A percentile compares a stretch with the other conserved stretches of the same genome.
Conservation (phyloP, 2,797 vertebrate genomes). For the Cyclura pinguis region DNA sequence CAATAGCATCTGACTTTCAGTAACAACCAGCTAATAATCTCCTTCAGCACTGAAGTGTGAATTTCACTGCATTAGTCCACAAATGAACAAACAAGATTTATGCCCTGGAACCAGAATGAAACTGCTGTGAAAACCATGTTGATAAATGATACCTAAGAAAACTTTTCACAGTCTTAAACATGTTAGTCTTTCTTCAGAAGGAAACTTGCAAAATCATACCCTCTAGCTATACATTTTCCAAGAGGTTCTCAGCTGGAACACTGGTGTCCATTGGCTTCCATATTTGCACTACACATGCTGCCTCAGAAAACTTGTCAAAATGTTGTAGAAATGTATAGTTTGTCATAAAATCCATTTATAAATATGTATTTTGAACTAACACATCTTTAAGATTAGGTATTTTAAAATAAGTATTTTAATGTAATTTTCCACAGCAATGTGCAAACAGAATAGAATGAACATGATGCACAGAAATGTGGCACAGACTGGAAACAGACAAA, state of each 20-base stretch:
- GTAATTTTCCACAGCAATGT: not conserved
- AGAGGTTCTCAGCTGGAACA: not conserved
- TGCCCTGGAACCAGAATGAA: not conserved
- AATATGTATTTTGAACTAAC: not conserved
- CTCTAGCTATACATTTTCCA: not conserved
- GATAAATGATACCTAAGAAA: not conserved
- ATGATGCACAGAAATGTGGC: not conserved
- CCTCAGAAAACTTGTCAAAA: not conserved
- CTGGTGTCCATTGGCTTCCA: not conserved
- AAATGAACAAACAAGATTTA: constrained; percentile 1
- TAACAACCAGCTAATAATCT: not conserved
- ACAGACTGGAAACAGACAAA: not conserved
- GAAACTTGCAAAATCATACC: not conserved
- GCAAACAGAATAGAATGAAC: not conserved
- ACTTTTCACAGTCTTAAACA: not conserved
- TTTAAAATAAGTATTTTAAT: not conserved
- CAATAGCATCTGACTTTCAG: not conserved
- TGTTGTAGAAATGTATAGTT: not conserved
- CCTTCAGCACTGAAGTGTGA: not conserved
- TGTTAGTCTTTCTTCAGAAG: not conserved
- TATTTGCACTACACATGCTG: not conserved
- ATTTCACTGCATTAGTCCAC: not conserved
- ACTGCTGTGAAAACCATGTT: not conserved
- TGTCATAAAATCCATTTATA: not conserved
- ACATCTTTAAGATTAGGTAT: not conserved